Conservation (phyloP, 2,888 invertebrate genomes). For the Sinelater perroti region DNA sequence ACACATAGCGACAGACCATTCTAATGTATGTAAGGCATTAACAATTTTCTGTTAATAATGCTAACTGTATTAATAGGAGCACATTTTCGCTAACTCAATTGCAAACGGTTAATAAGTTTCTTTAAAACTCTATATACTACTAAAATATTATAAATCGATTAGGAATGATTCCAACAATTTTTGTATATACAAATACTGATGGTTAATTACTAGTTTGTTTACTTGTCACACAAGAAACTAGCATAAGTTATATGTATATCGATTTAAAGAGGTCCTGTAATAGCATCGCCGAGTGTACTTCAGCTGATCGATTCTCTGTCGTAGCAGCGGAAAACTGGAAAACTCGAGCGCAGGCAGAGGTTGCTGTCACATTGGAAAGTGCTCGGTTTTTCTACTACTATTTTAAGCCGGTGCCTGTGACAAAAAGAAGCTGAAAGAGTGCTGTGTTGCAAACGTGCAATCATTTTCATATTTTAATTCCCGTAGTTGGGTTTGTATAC, state of each 20-base stretch:
- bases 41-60: no score
- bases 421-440: not conserved
- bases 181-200: no score
- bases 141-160: no score
- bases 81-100: no score
- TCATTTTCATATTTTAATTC: not conserved
- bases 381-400: slow-evolving; percentile 21
- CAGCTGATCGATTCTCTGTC: slow-evolving; percentile 56
- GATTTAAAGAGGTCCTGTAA: slow-evolving; percentile 27
- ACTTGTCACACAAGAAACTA: no score
- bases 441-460: not conserved
- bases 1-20: no score
- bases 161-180: no score
- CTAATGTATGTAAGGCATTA: no score
- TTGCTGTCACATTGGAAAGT: slow-evolving; percentile 29
- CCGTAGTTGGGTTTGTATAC: slow-evolving; percentile 2
- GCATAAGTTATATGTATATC: slow-evolving; percentile 27
- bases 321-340: slow-evolving; percentile 36
- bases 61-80: no score
- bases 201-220: no score
- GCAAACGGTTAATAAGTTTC: no score
- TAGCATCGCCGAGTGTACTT: slow-evolving; percentile 50
- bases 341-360: slow-evolving; percentile 34
- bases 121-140: no score
- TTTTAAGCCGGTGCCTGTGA: slow-evolving; percentile 8